Evolutionary conservation across 1,140 invertebrate species (phyloP), one percentile per base, ranked within the genome.

Genomic region (Cataglyphis hispanica): DNA sequence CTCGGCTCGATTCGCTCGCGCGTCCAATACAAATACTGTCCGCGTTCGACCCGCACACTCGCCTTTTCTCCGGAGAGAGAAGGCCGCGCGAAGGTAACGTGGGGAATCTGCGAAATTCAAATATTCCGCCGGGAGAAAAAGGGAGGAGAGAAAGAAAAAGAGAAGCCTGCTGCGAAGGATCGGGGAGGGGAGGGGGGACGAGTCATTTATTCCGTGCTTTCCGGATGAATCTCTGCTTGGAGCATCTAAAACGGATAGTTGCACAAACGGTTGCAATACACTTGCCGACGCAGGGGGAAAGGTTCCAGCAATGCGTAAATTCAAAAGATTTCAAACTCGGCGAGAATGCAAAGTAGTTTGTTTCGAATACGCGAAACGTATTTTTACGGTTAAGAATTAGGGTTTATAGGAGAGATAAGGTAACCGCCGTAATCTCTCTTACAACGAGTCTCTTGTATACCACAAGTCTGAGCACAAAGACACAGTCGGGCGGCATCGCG

Each of bases 11-110:
- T 93, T 93, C 91, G 76, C 81, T 61, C 78, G 77, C 78, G 40
- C 86, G 84, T 88, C 89, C 91, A 93, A 93, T 93, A 92, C 91
- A 90, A 93, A 89, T 91, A 90, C 85, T 88, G 64, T 75, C 66
- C 88, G 72, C 88, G 61, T 90, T 84, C 89, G 61, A 74, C 69
- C 37, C n/a, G 50, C 50, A 13, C 43, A 70, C 46, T 85, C 50
- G 70, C 25, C 22, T 76, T 85, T 64, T 67, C 85, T 58, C 64
- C 37, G 56, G 34, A 31, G 46, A 50, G 46, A 46, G 43, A 40
- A 58, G 75, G 64, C 84, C 74, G 84, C 61, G 43, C 77, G 34
- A 50, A 56, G 85, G 67, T 80, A 78, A 75, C 76, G 46, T 86
- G 92, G 46, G 46, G 85, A 91, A 92, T 92, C 87, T 86, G 50